phyloP scores from a whole-genome alignment of 1,140 invertebrate genomes.

The Drosophila sp. region DNA sequence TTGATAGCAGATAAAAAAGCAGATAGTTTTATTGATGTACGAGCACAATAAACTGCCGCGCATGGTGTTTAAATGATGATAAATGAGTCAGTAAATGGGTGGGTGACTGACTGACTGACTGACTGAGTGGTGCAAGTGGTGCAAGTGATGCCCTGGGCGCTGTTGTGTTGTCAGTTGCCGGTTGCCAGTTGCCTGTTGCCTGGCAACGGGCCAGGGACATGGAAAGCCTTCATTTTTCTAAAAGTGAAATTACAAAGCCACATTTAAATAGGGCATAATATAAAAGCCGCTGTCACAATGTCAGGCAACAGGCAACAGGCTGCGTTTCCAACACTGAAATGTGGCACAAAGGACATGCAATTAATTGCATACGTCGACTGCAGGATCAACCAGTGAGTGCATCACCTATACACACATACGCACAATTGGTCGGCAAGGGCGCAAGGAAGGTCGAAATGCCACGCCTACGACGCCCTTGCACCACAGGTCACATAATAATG shows the following conservation, averaged over 20 bases:
- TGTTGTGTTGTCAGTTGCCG: constrained; percentile 28
- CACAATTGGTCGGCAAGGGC: not conserved
- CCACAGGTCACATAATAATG: constrained; percentile 46
- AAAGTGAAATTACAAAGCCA: constrained; percentile 52
- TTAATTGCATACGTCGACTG: constrained; percentile 56
- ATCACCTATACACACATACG: too few relatives aligned
- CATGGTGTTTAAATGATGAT: constrained; percentile 1
- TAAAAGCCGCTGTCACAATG: constrained; percentile 58
- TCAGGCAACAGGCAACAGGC: constrained; percentile 27
- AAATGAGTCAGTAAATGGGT: constrained; percentile 9
- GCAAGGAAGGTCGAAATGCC: constrained; percentile 22
- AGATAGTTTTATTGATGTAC: constrained; percentile 6
- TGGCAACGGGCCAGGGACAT: constrained; percentile 41
- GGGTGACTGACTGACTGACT: not conserved
- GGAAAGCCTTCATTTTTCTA: constrained; percentile 38
- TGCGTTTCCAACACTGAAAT: not conserved
- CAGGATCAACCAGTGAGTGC: constrained; percentile 14
- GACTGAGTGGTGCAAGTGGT: not conserved
- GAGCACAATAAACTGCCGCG: not conserved
- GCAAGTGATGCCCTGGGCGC: constrained; percentile 8
- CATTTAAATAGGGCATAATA: constrained; percentile 56
- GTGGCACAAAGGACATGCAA: constrained; percentile 49
- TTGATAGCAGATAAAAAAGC: constrained; percentile 2
- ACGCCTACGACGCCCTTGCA: constrained; percentile 22
- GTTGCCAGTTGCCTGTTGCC: constrained; percentile 14